Base-by-base conservation (phyloP, 2,113 vertebrate genomes). In the Plecotus auritus region DNA sequence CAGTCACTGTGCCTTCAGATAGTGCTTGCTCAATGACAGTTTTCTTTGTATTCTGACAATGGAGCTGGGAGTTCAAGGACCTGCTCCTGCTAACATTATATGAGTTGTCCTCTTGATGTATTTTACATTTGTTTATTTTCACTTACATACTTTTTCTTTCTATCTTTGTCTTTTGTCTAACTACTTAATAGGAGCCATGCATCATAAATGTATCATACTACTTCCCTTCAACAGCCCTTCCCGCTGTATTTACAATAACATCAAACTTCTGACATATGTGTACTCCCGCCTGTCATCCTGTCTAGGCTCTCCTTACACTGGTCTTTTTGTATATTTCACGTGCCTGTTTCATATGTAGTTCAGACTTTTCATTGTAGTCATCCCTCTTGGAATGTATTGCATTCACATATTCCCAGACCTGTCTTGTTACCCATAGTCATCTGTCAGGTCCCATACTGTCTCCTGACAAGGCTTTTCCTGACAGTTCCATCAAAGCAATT, bases 231-330 rank as follows among this genome's bases (percentile, higher is more conserved):
- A 30, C 90, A 61, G 7, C 4, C 2, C 1, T 85, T 32, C 14
- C 1, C 9, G 7, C 54, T 37, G 45, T 40, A 10, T 56, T 74
- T 72, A n/a, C 23, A 81, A 35, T 59, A 26, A 32, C 67, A 67
- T 37, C 7, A 30, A 73, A 49, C 56, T n/a, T 84, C 7, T 64
- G 37, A 5, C 23, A 6, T 23, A 35, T 9, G 7, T 1, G 2
- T 61, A 4, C 14, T 28, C 2, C 4, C 40, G 37, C 2, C 17
- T 12, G 9, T 9, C 17, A 1, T 8, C 2, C 0, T 35, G 17
- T 28, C 8, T 10, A 17, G 1, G 1, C 7, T 47, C 35, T 11
- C 2, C 2, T 47, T 16, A 8, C 22, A 4, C 17, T 66, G 40
- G 22, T 37, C 28, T 69, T 64, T n/a, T 9, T 35, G 12, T 74